Conservation (phyloP, 1,140 invertebrate species). For the Meloidogyne floridensis region DNA sequence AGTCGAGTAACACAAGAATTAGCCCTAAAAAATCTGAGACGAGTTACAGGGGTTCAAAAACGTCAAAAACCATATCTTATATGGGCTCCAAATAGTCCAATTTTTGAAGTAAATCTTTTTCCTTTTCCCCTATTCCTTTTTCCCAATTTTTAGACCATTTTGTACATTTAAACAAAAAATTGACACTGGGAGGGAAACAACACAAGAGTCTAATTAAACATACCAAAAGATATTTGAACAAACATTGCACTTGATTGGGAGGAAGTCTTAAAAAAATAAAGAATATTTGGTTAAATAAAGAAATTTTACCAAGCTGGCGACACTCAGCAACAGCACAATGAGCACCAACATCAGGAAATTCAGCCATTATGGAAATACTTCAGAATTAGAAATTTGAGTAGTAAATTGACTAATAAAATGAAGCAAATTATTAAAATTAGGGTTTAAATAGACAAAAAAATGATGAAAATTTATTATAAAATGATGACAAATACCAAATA, state of each 20-base stretch:
- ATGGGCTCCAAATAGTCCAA: too few relatives aligned
- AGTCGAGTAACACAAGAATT: too few relatives aligned
- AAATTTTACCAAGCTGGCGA: slow-evolving; percentile 16
- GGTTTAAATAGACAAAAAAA: background rate
- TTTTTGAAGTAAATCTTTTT: too few relatives aligned
- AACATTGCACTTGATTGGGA: slow-evolving; percentile 24
- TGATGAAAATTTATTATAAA: background rate
- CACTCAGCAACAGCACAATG: slow-evolving; percentile 22
- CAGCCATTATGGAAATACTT: slow-evolving; percentile 13
- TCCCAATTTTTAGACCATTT: too few relatives aligned
- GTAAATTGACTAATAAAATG: background rate
- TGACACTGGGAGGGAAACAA: too few relatives aligned
- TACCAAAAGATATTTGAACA: slow-evolving; percentile 27
- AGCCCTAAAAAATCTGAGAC: too few relatives aligned
- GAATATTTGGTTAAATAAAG: background rate
- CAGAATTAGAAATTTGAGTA: background rate
- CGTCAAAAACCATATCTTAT: too few relatives aligned
- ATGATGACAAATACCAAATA: background rate
- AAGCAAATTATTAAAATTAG: background rate
- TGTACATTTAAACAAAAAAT: too few relatives aligned
- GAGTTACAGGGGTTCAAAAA: too few relatives aligned
- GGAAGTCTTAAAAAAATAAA: slow-evolving; percentile 14
- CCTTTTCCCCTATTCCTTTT: too few relatives aligned
- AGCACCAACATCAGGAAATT: slow-evolving; percentile 20
- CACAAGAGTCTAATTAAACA: background rate